Evolutionary conservation across 2,113 vertebrate species (phyloP), one percentile per base, ranked within the genome.

Genomic region (Lycocorax pyrrhopterus): DNA sequence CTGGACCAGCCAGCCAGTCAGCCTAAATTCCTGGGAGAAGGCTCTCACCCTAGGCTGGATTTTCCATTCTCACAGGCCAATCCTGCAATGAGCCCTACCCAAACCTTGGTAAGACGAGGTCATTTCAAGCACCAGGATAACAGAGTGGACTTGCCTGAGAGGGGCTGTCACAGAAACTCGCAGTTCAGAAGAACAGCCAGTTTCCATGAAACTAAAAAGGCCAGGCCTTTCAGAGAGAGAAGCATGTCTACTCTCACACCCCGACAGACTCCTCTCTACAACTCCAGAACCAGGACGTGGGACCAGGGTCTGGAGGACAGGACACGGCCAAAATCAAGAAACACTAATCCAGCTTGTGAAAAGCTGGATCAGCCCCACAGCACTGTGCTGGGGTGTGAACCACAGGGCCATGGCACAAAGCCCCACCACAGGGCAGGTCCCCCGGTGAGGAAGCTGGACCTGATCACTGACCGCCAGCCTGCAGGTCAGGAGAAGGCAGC

Each of bases 121-220:
- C 98, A 97, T 94, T 60, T 87, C 37, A 98, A 98, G 81, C 98
- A 98, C 29, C 96, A 96, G 4, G 98, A 98, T n/a, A 98, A 98
- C 84, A 98, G 98, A 97, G 98, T 98, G 68, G 99, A 98, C 80
- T 98, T 98, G 78, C 93, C 97, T 0, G 99, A 99, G 87, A 98
- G 98, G n/a, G 79, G 96, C 60, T 97, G 87, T 69, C 91, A 97
- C 74, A 98, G 97, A 88, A 98, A 98, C 77, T 96, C 98, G 2
- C 98, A 99, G 69, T 99, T 99, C 93, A 97, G 99, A 84, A 98
- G 99, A 91, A 99, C 99, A 2, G 98, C 98, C 53, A 99, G 99
- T 91, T 99, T 99, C 67, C 98, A 99, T 13, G 99, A 99, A 91
- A 94, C 97, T 88, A 99, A 97, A 97, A 98, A 98, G 67, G 93